These are phyloP conservation scores for Nycticryphes semicollaris DNA, from an alignment of 2,113 vertebrate species.

Conservation along the genomic window DNA sequence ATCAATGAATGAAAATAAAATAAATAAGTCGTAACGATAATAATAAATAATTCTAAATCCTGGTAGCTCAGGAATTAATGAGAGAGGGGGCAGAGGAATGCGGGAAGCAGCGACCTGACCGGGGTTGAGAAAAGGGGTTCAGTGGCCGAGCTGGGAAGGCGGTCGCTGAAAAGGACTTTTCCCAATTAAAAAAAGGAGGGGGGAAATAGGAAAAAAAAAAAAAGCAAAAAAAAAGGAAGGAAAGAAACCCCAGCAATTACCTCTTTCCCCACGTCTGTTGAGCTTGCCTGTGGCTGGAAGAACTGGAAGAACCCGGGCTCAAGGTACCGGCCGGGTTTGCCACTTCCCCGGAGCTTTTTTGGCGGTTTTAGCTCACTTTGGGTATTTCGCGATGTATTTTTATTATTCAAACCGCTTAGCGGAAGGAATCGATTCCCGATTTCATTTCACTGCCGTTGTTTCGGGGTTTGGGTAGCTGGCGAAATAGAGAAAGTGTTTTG, in stretches of 20 bases:
- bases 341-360: not conserved
- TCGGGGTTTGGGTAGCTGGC: not conserved
- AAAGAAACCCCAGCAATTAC: not conserved
- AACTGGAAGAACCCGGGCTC: not conserved
- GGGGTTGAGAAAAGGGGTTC: not conserved
- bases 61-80: not conserved
- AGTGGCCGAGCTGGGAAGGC: not conserved
- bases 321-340: not conserved
- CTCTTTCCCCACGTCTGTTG: not conserved
- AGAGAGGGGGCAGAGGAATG: not conserved
- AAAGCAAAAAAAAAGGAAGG: not conserved
- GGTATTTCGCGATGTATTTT: not conserved
- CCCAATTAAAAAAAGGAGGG: not conserved
- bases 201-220: no score
- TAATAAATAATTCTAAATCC: not conserved
- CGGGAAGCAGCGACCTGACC: not conserved
- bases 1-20: not conserved
- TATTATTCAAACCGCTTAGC: not conserved
- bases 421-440: not conserved
- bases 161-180: not conserved
- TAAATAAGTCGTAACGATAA: not conserved
- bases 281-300: not conserved
- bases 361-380: not conserved
- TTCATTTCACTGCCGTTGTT: not conserved
- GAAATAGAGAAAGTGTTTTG: not conserved